These are phyloP conservation scores for Onychostoma macrolepis DNA, from an alignment of 2,113 vertebrate genomes.

Conservation along the genomic window DNA sequence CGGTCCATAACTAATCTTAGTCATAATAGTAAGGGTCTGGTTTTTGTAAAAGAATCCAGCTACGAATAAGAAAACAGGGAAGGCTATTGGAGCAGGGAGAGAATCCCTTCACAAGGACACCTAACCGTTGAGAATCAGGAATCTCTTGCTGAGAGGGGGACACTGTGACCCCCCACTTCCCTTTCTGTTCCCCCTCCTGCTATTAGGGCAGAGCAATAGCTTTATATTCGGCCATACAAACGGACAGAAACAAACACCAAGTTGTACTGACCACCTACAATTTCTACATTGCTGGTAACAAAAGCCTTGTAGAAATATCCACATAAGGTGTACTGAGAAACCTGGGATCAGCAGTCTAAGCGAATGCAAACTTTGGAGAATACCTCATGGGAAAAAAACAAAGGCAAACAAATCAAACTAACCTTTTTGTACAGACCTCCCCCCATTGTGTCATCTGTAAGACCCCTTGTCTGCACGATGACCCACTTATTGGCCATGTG, in stretches of 20 bases:
- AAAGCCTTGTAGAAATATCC: not conserved
- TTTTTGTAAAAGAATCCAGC: not conserved
- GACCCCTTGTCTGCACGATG: constrained; percentile 68
- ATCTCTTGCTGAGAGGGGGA: constrained; percentile 54
- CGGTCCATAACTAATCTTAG: not conserved
- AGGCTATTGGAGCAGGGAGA: not conserved
- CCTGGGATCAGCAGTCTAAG: not conserved
- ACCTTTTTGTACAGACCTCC: constrained; percentile 44
- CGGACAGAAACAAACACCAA: not conserved
- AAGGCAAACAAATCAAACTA: constrained; percentile 11
- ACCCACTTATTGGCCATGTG: constrained; percentile 71
- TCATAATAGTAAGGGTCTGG: not conserved
- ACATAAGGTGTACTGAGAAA: not conserved
- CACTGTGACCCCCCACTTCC: constrained; percentile 47
- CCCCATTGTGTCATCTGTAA: constrained; percentile 49
- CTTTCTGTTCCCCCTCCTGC: not conserved
- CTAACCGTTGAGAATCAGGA: constrained; percentile 57
- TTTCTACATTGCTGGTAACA: not conserved
- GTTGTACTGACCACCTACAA: constrained; percentile 1
- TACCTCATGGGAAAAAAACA: not conserved
- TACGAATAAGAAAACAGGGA: not conserved
- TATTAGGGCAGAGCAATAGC: not conserved
- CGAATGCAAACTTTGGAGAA: not conserved
- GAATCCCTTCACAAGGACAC: constrained; percentile 55
- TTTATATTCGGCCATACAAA: not conserved